Evolutionary conservation across 2,797 vertebrate species (phyloP), one percentile per base, ranked within the genome.

Genomic region (Pogoniulus pusillus): DNA sequence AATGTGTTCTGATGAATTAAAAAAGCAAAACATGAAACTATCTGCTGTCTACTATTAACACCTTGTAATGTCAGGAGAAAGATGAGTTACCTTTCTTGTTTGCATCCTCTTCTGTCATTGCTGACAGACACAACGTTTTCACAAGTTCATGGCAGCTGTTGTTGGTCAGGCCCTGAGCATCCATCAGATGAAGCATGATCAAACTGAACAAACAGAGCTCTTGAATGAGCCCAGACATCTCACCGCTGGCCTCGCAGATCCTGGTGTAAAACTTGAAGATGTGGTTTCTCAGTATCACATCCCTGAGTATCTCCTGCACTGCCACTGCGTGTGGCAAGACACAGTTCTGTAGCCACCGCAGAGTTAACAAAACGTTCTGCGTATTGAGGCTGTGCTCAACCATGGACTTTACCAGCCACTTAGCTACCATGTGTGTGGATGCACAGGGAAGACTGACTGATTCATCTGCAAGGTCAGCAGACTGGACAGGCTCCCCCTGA

Each of bases 231-330:
- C 93, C 73, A 3, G 53, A 53, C 1, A 12, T n/a, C 45, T 12
- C 30, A 47, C 91, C 18, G 79, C 76, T 65, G 9, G 49, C 62
- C 29, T 94, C 95, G 10, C 97, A 97, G 78, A 97, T 78, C 43
- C 15, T 86, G 71, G 93, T 97, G 89, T 98, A 98, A n/a, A 99
- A 97, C 72, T 82, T 96, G 45, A 98, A 98, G 22, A 99, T 82
- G 92, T 97, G 90, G 6, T 93, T 97, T 87, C 91, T 97, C 79
- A 97, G 8, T 0, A 37, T 27, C 15, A 65, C 37, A 71, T 99
- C 98, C 4, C 51, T 6, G 12, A 98, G 92, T 29, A 98, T 34
- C 47, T 96, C 90, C 7, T 91, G 83, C 54, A 95, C 66, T 1
- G 97, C 77, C 2, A 6, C 65, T 0, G 49, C 58, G 35, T 96